A percentile compares a stretch with the other conserved stretches of the same genome.
phyloP scores from a whole-genome alignment of 2,797 vertebrate genomes.

The Pantherophis vulpinus region DNA sequence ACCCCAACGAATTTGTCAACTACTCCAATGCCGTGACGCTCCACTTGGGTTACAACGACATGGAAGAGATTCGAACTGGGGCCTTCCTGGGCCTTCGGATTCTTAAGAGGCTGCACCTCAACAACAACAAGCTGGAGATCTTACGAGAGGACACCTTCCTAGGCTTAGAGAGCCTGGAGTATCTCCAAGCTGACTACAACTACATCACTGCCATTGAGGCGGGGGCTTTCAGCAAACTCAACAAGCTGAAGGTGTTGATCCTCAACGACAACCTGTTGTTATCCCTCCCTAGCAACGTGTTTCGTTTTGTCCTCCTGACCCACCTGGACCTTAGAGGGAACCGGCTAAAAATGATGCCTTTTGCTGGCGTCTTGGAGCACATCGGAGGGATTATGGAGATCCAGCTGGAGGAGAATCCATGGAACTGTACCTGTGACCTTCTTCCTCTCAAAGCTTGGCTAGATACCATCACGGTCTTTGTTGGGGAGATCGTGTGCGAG shows the following conservation, averaged over 20 bases:
- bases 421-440: conserved; percentile 97
- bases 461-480: conserved; percentile 95
- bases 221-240: conserved; percentile 91
- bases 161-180: conserved; percentile 94
- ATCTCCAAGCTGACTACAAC: conserved; percentile 97
- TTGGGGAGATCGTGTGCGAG: conserved; percentile 96
- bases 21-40: conserved; percentile 94
- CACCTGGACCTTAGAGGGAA: conserved; percentile 97
- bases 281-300: conserved; percentile 93
- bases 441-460: conserved; percentile 95
- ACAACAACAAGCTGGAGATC: conserved; percentile 96
- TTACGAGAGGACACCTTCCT: conserved; percentile 91
- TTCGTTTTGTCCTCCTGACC: conserved; percentile 95
- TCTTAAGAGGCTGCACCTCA: conserved; percentile 92
- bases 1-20: conserved; percentile 91
- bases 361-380: conserved; percentile 93
- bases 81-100: conserved; percentile 90
- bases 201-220: conserved; percentile 93
- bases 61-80: conserved; percentile 90
- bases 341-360: conserved; percentile 91
- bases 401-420: conserved; percentile 96
- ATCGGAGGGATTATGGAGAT: conserved; percentile 99
- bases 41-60: conserved; percentile 94
- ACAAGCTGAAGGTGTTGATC: conserved; percentile 96
- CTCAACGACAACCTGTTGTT: conserved; percentile 96